Evolutionary conservation across 2,113 vertebrate species (phyloP).

Genomic region (Python bivittatus): DNA sequence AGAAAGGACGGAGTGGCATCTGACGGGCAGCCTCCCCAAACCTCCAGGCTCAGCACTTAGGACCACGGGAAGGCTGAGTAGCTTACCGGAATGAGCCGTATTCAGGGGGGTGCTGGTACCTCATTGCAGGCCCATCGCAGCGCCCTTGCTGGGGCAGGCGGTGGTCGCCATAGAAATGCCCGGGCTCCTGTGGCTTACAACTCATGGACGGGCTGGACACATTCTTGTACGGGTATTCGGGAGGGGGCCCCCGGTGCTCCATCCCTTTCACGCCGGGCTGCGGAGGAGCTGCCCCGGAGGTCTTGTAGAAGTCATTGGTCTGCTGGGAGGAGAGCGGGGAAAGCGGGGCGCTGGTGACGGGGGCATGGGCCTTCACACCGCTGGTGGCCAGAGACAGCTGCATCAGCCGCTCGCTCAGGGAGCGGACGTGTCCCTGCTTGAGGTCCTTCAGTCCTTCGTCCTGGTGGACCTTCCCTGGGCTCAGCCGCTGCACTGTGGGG

Average conservation of each 20-base stretch:
- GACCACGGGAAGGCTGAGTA: background rate
- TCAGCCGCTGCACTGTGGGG: slow-evolving; percentile 88
- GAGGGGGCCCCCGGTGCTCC: slow-evolving; percentile 91
- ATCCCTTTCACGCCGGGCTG: slow-evolving; percentile 76
- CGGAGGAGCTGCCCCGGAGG: slow-evolving; percentile 71
- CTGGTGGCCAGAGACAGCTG: slow-evolving; percentile 96
- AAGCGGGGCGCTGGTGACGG: slow-evolving; percentile 84
- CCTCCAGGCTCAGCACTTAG: background rate
- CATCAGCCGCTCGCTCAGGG: slow-evolving; percentile 95
- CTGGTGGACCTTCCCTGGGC: slow-evolving; percentile 89
- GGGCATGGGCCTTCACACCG: slow-evolving; percentile 92
- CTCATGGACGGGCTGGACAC: slow-evolving; percentile 82
- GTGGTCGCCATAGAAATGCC: slow-evolving; percentile 88
- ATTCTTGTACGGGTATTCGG: slow-evolving; percentile 93
- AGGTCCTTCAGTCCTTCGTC: slow-evolving; percentile 97
- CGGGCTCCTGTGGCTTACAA: slow-evolving; percentile 83
- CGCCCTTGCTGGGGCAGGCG: slow-evolving; percentile 82
- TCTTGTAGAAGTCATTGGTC: slow-evolving; percentile 78
- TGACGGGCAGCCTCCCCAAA: background rate
- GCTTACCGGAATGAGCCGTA: slow-evolving; percentile 94
- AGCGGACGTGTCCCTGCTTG: slow-evolving; percentile 98
- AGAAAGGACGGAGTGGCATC: background rate
- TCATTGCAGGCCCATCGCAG: slow-evolving; percentile 86
- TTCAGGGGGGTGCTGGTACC: slow-evolving; percentile 97
- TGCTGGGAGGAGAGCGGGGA: slow-evolving; percentile 85